Base-by-base conservation (phyloP, 2,113 vertebrate species). In the Aplodontia rufa region DNA sequence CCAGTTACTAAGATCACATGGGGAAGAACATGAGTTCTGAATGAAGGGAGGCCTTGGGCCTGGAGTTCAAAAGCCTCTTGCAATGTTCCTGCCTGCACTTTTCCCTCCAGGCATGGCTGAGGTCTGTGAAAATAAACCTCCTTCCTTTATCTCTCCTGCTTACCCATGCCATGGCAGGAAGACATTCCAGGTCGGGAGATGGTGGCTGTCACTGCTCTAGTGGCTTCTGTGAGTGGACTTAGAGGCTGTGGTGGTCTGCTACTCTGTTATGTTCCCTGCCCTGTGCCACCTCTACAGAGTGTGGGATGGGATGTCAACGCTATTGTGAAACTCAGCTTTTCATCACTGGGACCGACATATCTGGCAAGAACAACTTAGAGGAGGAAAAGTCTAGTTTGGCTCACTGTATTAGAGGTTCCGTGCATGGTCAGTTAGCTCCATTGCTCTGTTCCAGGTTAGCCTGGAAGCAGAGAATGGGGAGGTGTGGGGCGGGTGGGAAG, bases 131-230 rank as follows among this genome's bases (percentile, higher is more conserved):
- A 45, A 84, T 51, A 32, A 82, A 6, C 37, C 53, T 82, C 51
- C 24, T 17, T 12, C 13, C 47, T 13, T 2, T 0, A 6, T 78
- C 45, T 47, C n/a, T 49, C 28, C 42, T 49, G 58, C 10, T 35
- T 37, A 40, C 1, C 28, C 8, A 2, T 2, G 37, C 45, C 7
- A 0, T 2, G 6, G 42, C 2, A 1, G 17, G 9, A 35, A 9
- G 80, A 40, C 37, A 6, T 37, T 75, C 58, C 51, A n/a, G 47
- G 8, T 1, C 6, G n/a, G 60, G 88, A 49, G 35, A 30, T 26
- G 26, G 74, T 13, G 53, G 32, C 16, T 3, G 28, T 49, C n/a
- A 0, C 16, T 0, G 28, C 24, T 75, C 30, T 49, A 14, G 22
- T 13, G 66, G 40, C 42, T 72, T n/a, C 88, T 49, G 7, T 42